Percentiles rank a stretch among this genome's conserved stretches.
Evolutionary conservation across 2,888 invertebrate species (phyloP).

Genomic region (Scrobipalpa costella): DNA sequence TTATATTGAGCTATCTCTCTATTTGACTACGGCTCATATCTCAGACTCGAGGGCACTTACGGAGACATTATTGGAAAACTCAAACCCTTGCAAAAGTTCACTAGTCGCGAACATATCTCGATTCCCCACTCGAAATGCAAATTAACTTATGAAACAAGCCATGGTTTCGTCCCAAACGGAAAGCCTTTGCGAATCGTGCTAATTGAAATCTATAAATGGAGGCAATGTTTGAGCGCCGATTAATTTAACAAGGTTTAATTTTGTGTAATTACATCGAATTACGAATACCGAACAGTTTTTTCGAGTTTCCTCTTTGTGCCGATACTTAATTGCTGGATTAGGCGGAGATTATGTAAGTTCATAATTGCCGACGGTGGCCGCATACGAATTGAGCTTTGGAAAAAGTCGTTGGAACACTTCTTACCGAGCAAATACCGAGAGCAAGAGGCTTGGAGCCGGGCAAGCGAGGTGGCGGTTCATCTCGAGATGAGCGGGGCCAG

Average conservation of each 20-base stretch:
- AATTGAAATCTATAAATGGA: conserved; percentile 25
- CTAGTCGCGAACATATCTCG: conserved; percentile 26
- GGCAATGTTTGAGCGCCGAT: conserved; percentile 10
- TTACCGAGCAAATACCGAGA: conserved; percentile 58
- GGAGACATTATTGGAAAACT: conserved; percentile 69
- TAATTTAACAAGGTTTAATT: conserved; percentile 27
- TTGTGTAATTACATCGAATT: conserved; percentile 25
- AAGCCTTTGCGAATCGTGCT: not conserved
- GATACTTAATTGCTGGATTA: conserved; percentile 55
- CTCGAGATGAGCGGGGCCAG: conserved; percentile 69
- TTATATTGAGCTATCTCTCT: conserved; percentile 68
- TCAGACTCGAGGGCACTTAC: conserved; percentile 63
- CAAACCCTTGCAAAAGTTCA: conserved; percentile 45
- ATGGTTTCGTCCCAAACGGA: not conserved
- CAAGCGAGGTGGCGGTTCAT: conserved; percentile 63
- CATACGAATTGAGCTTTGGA: conserved; percentile 56
- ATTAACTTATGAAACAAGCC: conserved; percentile 23
- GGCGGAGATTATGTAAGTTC: conserved; percentile 42
- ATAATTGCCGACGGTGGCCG: conserved; percentile 51
- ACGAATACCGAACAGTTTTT: conserved; percentile 38
- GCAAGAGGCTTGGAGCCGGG: not conserved
- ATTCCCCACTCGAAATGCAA: conserved; percentile 10
- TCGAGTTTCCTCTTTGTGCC: conserved; percentile 47
- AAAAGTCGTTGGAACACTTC: conserved; percentile 61
- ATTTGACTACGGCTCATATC: conserved; percentile 75